Conservation (phyloP, 2,888 invertebrate genomes). For the Willowsia nigromaculata region DNA sequence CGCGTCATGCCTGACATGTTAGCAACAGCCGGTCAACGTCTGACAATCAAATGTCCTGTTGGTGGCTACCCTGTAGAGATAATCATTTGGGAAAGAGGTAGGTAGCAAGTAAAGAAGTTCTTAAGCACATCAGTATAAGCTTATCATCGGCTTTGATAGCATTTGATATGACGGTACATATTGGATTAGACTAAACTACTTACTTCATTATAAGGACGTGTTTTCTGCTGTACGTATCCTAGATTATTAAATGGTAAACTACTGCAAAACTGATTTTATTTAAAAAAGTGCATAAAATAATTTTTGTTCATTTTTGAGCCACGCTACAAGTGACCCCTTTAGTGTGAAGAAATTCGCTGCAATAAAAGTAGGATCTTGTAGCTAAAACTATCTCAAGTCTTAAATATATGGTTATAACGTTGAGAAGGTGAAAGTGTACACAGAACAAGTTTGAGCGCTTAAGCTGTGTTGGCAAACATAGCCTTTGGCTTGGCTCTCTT, state of each 20-base stretch:
- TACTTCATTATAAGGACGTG: too few species aligned
- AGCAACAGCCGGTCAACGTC: constrained; percentile 79
- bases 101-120: constrained; percentile 8
- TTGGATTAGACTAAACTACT: too few species aligned
- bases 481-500: constrained; percentile 35
- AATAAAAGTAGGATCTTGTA: too few species aligned
- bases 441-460: neutral
- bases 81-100: constrained; percentile 81
- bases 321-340: too few species aligned
- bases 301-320: too few species aligned
- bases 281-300: too few species aligned
- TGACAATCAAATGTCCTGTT: constrained; percentile 79
- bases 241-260: too few species aligned
- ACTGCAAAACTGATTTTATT: too few species aligned
- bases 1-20: constrained; percentile 79
- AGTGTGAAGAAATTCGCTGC: too few species aligned
- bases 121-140: neutral
- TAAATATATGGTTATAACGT: neutral
- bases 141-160: neutral
- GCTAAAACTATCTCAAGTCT: too few species aligned
- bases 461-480: constrained; percentile 32
- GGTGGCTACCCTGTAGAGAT: constrained; percentile 80
- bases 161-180: too few species aligned
- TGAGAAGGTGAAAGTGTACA: neutral
- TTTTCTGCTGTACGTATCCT: too few species aligned